A percentile compares a stretch with the other conserved stretches of the same genome.
Evolutionary conservation across 2,888 invertebrate genomes (phyloP).

Genomic region (Psylliodes chrysocephalus): DNA sequence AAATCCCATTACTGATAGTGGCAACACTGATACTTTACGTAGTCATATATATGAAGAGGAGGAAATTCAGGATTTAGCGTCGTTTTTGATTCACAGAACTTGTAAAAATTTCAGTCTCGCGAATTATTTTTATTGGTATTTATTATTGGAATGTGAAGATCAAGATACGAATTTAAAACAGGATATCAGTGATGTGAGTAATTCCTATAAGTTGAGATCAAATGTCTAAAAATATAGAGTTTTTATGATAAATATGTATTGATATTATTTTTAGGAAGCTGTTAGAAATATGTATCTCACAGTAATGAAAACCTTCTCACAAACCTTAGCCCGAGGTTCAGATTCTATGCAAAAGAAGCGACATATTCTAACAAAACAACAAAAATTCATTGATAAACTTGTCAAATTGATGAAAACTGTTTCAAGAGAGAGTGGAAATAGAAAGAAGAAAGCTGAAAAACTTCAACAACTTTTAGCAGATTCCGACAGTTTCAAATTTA

Average conservation of each 20-base stretch:
- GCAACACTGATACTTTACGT: slow-evolving; percentile 66
- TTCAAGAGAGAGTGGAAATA: slow-evolving; percentile 88
- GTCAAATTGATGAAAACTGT: slow-evolving; percentile 89
- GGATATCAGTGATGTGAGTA: slow-evolving; percentile 65
- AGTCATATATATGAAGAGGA: slow-evolving; percentile 63
- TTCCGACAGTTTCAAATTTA: slow-evolving; percentile 82
- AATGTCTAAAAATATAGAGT: background rate
- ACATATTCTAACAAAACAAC: slow-evolving; percentile 83
- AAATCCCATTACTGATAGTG: slow-evolving; percentile 62
- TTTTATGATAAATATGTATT: background rate
- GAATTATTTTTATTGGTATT: slow-evolving; percentile 98
- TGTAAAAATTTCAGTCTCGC: slow-evolving; percentile 89
- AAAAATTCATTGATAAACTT: slow-evolving; percentile 90
- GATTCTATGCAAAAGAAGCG: slow-evolving; percentile 79
- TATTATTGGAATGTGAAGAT: slow-evolving; percentile 94
- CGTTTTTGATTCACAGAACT: slow-evolving; percentile 90
- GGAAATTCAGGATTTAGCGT: slow-evolving; percentile 77
- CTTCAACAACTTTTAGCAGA: slow-evolving; percentile 86
- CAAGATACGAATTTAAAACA: slow-evolving; percentile 78
- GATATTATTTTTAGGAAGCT: slow-evolving; percentile 20
- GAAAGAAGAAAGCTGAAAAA: slow-evolving; percentile 91
- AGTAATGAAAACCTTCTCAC: slow-evolving; percentile 88
- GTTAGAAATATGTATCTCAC: slow-evolving; percentile 86
- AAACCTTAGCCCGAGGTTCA: slow-evolving; percentile 75
- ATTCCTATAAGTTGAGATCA: background rate